Evolutionary conservation across 2,888 invertebrate species (phyloP).

Genomic region (Eueremaeus valkanovi): DNA sequence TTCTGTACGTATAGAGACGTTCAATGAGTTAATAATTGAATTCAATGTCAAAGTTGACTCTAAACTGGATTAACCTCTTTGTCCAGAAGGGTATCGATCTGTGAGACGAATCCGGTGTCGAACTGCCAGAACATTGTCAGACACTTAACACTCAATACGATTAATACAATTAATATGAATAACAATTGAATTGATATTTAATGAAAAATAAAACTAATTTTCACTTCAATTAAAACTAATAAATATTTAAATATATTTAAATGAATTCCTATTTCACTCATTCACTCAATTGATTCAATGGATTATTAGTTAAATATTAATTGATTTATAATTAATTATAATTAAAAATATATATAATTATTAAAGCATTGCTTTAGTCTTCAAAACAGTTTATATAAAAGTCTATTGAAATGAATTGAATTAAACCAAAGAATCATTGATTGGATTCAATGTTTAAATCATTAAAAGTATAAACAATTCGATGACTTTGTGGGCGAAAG

Average conservation of each 20-base stretch:
- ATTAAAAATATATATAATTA: no score
- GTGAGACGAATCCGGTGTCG: slow-evolving; percentile 67
- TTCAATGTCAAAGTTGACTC: slow-evolving; percentile 49
- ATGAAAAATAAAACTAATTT: neutral
- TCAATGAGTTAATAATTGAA: slow-evolving; percentile 58
- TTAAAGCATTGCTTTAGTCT: no score
- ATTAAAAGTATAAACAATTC: neutral
- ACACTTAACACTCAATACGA: neutral
- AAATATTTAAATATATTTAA: no score
- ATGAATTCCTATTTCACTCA: no score
- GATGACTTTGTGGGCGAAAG: neutral
- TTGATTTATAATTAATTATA: no score
- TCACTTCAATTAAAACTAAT: no score
- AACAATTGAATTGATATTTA: neutral
- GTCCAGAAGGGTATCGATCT: slow-evolving; percentile 70
- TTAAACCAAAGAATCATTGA: neutral
- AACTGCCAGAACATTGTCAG: slow-evolving; percentile 73
- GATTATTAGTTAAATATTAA: no score
- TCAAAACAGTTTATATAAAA: no score
- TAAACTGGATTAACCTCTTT: no score
- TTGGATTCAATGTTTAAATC: neutral
- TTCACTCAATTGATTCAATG: no score
- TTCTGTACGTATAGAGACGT: no score
- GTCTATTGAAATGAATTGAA: neutral
- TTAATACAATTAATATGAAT: neutral